Base-by-base conservation (phyloP, 2,888 invertebrate genomes). In the Euzophera pinguis region DNA sequence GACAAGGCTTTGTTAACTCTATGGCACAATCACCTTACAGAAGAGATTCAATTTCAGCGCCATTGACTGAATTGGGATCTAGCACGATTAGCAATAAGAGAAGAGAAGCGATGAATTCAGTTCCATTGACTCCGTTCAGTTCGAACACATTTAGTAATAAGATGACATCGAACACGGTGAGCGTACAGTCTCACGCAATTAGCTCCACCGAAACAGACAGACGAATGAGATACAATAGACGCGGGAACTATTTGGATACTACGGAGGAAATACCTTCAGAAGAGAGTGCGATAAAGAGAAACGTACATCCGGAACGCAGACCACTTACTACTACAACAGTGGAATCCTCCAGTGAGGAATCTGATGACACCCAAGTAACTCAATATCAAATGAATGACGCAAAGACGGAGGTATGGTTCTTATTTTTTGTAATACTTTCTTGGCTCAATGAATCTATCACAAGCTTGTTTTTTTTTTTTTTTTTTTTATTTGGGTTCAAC, bases 361-460 rank as follows among this genome's bases (percentile, higher is more conserved):
- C 27, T 27, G 48, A 49, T 4, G 38, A 14, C 1, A 14, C 39
- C 8, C 38, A 38, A 14, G 5, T 38, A 10, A 49, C 16, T 13
- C 7, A 12, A 13, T 14, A 8, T 49, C 13, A 38, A 4, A 38
- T 27, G 14, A 3, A 14, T 9, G 32, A 29, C 5, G 27, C 13
- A 12, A 27, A 53, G 47, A 22, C 51, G 12, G 51, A 63, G 66
- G 67, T 69, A 64, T 47, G 57, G 56, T 55, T 47, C 48, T 7
- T 32, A 47, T 17, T 37, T n/a, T 35, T 29, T 12, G 4, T 29
- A 6, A 29, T 7, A 29, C 29, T 29, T 29, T n/a, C n/a, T n/a
- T n/a, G n/a, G n/a, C n/a, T n/a, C n/a, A n/a, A n/a, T n/a, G n/a
- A n/a, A n/a, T n/a, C n/a, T n/a, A n/a, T n/a, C n/a, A n/a, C n/a